A percentile compares a stretch with the other conserved stretches of the same genome.
Conservation (phyloP, 2,113 vertebrate species). For the Aspiorhynchus laticeps region DNA sequence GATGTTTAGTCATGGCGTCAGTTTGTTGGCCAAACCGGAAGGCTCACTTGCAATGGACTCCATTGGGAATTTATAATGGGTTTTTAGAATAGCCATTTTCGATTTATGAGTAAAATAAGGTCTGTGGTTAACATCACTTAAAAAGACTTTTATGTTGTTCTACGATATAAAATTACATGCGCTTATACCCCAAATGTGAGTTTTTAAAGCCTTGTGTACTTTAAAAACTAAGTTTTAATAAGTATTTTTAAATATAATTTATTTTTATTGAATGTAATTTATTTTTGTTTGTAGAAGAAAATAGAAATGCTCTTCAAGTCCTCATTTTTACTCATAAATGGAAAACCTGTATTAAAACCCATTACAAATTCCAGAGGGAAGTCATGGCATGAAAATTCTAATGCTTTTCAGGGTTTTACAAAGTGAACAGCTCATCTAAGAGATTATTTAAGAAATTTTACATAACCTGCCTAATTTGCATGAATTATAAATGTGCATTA, state of each 20-base stretch:
- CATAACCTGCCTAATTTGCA: neutral
- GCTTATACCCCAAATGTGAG: neutral
- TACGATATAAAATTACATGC: neutral
- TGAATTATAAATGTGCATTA: neutral
- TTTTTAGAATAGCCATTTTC: neutral
- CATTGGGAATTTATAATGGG: neutral
- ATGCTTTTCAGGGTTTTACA: neutral
- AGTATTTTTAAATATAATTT: no score
- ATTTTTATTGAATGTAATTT: neutral
- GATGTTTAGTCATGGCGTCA: neutral
- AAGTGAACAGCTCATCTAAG: neutral
- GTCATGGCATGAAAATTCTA: neutral
- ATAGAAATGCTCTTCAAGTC: neutral
- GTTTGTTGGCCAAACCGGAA: slow-evolving; percentile 2
- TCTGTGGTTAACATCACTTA: neutral
- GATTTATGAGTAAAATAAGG: neutral
- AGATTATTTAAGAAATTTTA: neutral
- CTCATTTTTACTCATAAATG: neutral
- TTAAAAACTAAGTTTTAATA: neutral
- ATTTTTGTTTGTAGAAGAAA: neutral
- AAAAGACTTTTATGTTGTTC: neutral
- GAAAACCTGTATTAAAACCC: neutral
- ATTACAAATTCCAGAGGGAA: neutral
- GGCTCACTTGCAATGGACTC: neutral
- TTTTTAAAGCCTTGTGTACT: neutral